Conservation (phyloP, 2,888 invertebrate genomes). For the Kryphioiulus occultus region DNA sequence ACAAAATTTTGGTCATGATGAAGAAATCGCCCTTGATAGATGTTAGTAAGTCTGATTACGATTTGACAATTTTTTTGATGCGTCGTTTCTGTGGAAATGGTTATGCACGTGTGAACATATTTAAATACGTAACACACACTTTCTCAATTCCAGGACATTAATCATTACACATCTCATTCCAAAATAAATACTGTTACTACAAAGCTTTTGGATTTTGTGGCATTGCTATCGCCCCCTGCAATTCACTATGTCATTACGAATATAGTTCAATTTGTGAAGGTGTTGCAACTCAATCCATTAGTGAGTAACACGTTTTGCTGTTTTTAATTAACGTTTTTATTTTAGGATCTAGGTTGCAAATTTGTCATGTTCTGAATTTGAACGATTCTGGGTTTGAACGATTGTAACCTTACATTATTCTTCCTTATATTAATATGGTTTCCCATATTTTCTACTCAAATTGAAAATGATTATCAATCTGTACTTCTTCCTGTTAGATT, state of each 20-base stretch:
- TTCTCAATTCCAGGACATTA: neutral
- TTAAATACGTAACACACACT: neutral
- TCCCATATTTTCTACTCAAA: neutral
- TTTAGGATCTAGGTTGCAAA: too few species aligned
- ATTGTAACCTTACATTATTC: too few species aligned
- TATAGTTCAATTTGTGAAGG: neutral
- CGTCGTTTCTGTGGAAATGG: neutral
- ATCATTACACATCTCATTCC: neutral
- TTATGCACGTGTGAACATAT: too few species aligned
- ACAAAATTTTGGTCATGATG: neutral
- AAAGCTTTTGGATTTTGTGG: constrained; percentile 10
- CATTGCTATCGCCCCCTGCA: neutral
- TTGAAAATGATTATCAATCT: neutral
- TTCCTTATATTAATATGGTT: too few species aligned
- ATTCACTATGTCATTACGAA: neutral
- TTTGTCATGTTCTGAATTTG: too few species aligned
- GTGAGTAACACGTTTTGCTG: neutral
- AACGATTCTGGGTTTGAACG: too few species aligned
- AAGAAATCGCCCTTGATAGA: neutral
- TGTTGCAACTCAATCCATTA: constrained; percentile 8
- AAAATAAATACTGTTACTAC: neutral
- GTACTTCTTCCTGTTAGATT: neutral
- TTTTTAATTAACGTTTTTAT: neutral
- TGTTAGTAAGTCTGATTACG: neutral
- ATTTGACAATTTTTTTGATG: neutral